Conservation (phyloP, 1,140 invertebrate genomes). For the Neodiprion virginianus region DNA sequence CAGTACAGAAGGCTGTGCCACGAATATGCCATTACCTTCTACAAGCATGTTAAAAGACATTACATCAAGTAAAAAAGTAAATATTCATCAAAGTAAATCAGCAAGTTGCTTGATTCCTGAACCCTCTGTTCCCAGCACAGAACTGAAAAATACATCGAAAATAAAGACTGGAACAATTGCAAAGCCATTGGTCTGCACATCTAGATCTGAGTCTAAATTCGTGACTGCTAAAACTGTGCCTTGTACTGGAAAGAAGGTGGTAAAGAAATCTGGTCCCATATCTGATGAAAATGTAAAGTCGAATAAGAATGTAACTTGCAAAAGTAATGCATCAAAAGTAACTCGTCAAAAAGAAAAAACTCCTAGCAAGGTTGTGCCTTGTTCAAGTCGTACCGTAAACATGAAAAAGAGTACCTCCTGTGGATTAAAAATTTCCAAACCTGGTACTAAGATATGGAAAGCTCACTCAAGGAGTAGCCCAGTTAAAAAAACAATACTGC, state of each 20-base stretch:
- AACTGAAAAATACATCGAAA: too few relatives aligned
- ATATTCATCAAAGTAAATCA: neutral
- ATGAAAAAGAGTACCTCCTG: neutral
- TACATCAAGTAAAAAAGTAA: neutral
- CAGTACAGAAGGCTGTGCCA: neutral
- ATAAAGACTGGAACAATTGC: too few relatives aligned
- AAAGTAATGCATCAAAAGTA: too few relatives aligned
- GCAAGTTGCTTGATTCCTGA: too few relatives aligned
- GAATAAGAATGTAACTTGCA: neutral
- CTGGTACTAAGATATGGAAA: neutral
- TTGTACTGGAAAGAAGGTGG: neutral
- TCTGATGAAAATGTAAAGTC: neutral
- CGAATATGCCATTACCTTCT: neutral
- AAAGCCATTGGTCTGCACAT: too few relatives aligned
- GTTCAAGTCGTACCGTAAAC: neutral
- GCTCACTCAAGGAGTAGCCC: constrained; percentile 8
- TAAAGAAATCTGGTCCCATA: neutral
- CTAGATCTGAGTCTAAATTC: neutral
- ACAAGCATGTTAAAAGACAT: neutral
- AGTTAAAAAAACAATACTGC: constrained; percentile 21
- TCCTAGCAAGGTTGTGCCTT: neutral
- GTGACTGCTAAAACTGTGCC: neutral
- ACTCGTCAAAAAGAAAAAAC: neutral
- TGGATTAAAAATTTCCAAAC: neutral
- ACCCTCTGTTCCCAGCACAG: too few relatives aligned